These are phyloP conservation scores for Campaea margaritaria DNA, from an alignment of 2,888 invertebrate genomes.

Conservation along the genomic window DNA sequence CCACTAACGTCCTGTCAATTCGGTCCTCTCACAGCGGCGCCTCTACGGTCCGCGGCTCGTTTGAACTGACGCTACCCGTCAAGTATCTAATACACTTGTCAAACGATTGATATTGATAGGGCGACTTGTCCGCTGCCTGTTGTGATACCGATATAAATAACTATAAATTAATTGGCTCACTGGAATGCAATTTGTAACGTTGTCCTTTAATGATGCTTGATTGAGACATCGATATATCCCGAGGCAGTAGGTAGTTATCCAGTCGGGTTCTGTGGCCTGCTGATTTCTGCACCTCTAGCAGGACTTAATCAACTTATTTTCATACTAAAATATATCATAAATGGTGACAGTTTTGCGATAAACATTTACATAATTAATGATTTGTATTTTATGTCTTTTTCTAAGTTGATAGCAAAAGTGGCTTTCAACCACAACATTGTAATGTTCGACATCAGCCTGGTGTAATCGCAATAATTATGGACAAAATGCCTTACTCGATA, in stretches of 20 bases:
- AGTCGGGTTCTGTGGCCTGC: conserved; percentile 27
- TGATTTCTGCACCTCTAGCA: conserved; percentile 36
- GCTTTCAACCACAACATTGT: conserved; percentile 8
- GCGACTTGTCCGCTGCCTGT: conserved; percentile 50
- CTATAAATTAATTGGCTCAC: conserved; percentile 58
- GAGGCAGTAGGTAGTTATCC: conserved; percentile 33
- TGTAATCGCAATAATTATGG: conserved; percentile 2
- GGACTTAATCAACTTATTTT: conserved; percentile 29
- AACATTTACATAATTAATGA: conserved; percentile 8
- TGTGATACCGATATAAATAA: conserved; percentile 55
- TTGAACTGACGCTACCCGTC: conserved; percentile 44
- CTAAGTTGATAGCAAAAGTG: neutral
- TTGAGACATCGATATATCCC: conserved; percentile 51
- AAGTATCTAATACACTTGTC: conserved; percentile 58
- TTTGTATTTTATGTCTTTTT: conserved; percentile 20
- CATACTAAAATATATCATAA: conserved; percentile 31
- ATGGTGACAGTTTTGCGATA: conserved; percentile 26
- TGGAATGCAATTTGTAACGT: conserved; percentile 58
- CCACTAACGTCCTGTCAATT: conserved; percentile 31
- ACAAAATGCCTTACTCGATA: conserved; percentile 12
- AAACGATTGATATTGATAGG: conserved; percentile 65
- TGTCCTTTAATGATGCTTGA: conserved; percentile 57
- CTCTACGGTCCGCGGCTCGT: conserved; percentile 37
- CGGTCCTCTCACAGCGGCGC: conserved; percentile 34
- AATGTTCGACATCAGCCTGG: neutral